Evolutionary conservation across 1,140 invertebrate species (phyloP).

Genomic region (Bombus waltoni): DNA sequence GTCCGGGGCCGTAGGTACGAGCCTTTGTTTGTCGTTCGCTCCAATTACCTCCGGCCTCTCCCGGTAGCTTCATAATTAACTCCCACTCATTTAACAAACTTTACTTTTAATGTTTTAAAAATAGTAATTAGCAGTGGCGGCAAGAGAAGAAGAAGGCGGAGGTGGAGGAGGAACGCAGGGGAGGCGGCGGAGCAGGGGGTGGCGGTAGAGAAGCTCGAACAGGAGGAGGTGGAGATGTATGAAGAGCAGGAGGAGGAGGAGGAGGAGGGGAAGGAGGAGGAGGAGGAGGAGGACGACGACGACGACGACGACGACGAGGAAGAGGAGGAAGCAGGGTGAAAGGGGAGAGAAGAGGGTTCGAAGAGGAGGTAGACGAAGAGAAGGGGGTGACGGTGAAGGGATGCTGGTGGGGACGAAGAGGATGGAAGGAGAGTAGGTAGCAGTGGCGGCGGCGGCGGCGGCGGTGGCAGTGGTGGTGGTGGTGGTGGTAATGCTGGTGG

Average conservation of each 20-base stretch:
- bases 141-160: constrained; percentile 67
- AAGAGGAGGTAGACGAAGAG: constrained; percentile 60
- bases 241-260: constrained; percentile 43
- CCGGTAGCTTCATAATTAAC: constrained; percentile 83
- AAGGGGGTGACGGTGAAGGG: constrained; percentile 50
- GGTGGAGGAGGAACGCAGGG: constrained; percentile 46
- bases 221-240: constrained; percentile 50
- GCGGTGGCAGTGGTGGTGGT: constrained; percentile 36
- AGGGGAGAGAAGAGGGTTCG: constrained; percentile 54
- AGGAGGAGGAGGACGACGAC: not conserved
- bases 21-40: constrained; percentile 83
- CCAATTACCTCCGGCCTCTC: constrained; percentile 81
- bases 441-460: constrained; percentile 45
- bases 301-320: constrained; percentile 1
- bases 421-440: constrained; percentile 49
- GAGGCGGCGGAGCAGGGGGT: constrained; percentile 41
- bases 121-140: constrained; percentile 82
- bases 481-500: constrained; percentile 64
- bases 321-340: constrained; percentile 14
- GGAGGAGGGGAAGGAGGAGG: constrained; percentile 24
- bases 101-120: constrained; percentile 84
- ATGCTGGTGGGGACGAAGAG: constrained; percentile 35
- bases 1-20: constrained; percentile 72
- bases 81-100: constrained; percentile 84
- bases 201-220: constrained; percentile 33